These are phyloP conservation scores for Morpho deidamia DNA, from an alignment of 2,888 invertebrate genomes.

Conservation along the genomic window DNA sequence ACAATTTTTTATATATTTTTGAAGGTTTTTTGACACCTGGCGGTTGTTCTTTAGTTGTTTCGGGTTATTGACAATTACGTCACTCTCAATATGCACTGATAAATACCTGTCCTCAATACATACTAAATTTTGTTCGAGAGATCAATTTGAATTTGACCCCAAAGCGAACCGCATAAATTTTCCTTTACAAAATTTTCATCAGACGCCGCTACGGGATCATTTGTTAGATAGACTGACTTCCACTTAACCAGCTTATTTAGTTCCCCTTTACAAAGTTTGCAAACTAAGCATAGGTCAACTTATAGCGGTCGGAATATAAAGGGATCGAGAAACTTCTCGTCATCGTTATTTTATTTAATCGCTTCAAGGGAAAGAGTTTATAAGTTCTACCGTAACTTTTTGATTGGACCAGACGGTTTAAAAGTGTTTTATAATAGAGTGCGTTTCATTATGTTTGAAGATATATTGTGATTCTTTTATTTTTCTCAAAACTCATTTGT, in stretches of 20 bases:
- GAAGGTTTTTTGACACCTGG: too few species aligned
- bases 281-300: conserved; percentile 6
- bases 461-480: too few species aligned
- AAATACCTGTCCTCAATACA: too few species aligned
- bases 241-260: not conserved
- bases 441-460: not conserved
- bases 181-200: not conserved
- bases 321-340: not conserved
- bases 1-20: too few species aligned
- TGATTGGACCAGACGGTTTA: not conserved
- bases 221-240: not conserved
- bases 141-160: not conserved
- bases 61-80: too few species aligned
- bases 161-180: not conserved
- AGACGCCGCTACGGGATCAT: not conserved
- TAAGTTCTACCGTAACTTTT: conserved; percentile 1
- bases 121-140: too few species aligned
- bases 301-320: conserved; percentile 2
- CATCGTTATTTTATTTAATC: conserved; percentile 10
- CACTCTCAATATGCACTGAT: too few species aligned
- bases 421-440: not conserved
- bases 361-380: conserved; percentile 4
- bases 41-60: too few species aligned
- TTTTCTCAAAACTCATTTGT: too few species aligned
- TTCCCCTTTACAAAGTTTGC: not conserved